Evolutionary conservation across 1,140 invertebrate species (phyloP).

Genomic region (Marisa cornuarietis): DNA sequence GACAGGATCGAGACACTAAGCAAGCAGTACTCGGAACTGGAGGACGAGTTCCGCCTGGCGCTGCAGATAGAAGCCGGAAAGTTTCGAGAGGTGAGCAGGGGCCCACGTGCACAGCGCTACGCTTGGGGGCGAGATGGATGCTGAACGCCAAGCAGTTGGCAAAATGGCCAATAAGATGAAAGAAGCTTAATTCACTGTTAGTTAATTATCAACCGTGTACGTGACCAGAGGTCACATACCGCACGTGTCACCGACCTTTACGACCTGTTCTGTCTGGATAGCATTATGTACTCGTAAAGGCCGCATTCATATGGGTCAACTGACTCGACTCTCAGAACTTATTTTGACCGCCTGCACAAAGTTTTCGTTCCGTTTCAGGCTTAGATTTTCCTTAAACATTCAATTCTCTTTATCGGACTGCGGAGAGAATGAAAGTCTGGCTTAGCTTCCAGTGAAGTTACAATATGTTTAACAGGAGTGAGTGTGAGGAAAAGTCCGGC

Average conservation of each 20-base stretch:
- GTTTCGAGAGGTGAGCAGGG: slow-evolving; percentile 52
- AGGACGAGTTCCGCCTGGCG: slow-evolving; percentile 62
- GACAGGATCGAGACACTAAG: slow-evolving; percentile 49
- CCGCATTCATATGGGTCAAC: too few species aligned
- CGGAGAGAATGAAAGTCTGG: too few species aligned
- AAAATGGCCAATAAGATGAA: not conserved
- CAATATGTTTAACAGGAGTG: too few species aligned
- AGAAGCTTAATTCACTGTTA: too few species aligned
- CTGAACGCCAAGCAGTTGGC: not conserved
- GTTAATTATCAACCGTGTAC: too few species aligned
- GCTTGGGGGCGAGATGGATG: too few species aligned
- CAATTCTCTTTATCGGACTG: not conserved
- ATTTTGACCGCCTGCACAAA: too few species aligned
- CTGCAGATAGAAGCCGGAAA: slow-evolving; percentile 59
- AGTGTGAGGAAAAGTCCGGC: too few species aligned
- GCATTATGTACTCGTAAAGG: not conserved
- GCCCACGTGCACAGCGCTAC: not conserved
- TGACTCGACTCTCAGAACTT: too few species aligned
- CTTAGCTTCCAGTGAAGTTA: too few species aligned
- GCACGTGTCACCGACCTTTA: not conserved
- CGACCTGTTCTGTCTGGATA: not conserved
- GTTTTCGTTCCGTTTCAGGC: not conserved
- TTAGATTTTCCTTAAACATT: not conserved
- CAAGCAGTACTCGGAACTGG: slow-evolving; percentile 57
- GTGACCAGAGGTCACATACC: not conserved